These are phyloP conservation scores for Stenolophus ochropezus DNA, from an alignment of 2,888 invertebrate genomes.

Conservation along the genomic window DNA sequence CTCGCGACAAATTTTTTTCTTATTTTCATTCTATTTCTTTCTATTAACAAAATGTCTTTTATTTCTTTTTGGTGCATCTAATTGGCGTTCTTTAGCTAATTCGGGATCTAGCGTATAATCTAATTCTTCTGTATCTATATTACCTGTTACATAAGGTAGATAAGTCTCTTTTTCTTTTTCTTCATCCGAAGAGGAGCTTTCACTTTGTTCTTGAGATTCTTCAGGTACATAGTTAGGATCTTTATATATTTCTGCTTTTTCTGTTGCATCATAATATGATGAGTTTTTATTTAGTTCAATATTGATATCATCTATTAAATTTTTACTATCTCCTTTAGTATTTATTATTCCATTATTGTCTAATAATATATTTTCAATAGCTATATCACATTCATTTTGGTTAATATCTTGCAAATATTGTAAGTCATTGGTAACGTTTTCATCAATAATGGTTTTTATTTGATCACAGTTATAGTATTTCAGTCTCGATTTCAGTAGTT, in stretches of 20 bases:
- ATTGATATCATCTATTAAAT: neutral
- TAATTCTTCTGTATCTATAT: neutral
- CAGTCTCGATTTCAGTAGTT: neutral
- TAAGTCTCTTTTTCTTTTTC: neutral
- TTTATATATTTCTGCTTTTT: neutral
- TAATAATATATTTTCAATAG: neutral
- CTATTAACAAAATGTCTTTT: neutral
- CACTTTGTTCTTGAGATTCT: neutral
- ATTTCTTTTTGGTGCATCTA: neutral
- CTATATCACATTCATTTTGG: neutral
- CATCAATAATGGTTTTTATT: neutral
- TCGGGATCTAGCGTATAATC: neutral
- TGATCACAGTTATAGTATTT: neutral
- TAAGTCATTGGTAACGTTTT: neutral
- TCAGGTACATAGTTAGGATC: neutral
- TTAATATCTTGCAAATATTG: neutral
- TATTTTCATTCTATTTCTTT: constrained; percentile 3
- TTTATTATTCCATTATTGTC: neutral
- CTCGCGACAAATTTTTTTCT: neutral
- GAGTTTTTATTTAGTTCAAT: neutral
- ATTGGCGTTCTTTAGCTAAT: neutral
- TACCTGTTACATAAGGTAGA: neutral
- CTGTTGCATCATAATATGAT: neutral
- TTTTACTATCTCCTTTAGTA: neutral
- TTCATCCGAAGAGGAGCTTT: neutral